phyloP scores from a whole-genome alignment of 2,888 invertebrate genomes.

The Cyclophora punctaria region DNA sequence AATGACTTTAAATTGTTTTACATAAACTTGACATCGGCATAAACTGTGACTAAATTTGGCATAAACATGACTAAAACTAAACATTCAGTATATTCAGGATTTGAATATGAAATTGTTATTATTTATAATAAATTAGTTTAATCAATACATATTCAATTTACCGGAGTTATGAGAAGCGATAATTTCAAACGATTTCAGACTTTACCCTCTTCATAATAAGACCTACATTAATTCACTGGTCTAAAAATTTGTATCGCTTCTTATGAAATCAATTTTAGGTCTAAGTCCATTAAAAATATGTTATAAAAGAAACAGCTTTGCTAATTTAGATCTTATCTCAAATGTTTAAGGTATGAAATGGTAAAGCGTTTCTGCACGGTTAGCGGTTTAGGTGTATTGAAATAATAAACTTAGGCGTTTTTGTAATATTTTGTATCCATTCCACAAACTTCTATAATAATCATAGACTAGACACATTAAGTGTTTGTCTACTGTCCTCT shows the following conservation, averaged over 20 bases:
- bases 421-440: constrained; percentile 72
- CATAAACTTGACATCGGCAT: too few species aligned
- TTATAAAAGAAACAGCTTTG: not conserved
- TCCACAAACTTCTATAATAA: constrained; percentile 57
- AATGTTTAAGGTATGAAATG: too few species aligned
- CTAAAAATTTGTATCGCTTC: too few species aligned
- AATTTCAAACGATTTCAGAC: not conserved
- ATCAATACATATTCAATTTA: constrained; percentile 10
- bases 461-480: constrained; percentile 33
- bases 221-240: too few species aligned
- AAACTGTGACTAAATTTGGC: not conserved
- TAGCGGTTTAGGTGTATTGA: not conserved
- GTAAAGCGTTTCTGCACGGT: constrained; percentile 1
- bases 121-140: constrained; percentile 41
- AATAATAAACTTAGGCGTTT: constrained; percentile 25
- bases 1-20: not conserved
- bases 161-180: not conserved
- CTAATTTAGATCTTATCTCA: not conserved
- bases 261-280: too few species aligned
- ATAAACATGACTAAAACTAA: constrained; percentile 7
- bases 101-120: constrained; percentile 44
- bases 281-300: not conserved
- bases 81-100: constrained; percentile 43
- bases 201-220: too few species aligned
- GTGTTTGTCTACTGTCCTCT: constrained; percentile 57